Evolutionary conservation across 2,113 vertebrate genomes (phyloP).

Genomic region (Tragulus kanchil): DNA sequence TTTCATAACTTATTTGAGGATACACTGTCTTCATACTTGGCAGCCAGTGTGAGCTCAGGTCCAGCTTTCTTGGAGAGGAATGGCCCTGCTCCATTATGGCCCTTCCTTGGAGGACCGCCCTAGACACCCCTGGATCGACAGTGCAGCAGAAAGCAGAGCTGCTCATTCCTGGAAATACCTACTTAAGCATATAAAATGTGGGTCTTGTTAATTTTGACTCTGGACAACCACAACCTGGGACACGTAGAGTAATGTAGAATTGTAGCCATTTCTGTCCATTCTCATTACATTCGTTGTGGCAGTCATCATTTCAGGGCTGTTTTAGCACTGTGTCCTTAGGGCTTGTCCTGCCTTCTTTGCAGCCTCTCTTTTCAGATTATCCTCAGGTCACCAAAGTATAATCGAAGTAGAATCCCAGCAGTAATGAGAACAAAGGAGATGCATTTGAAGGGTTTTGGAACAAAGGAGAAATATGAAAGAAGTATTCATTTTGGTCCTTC

Average conservation of each 20-base stretch:
- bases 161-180: conserved; percentile 3
- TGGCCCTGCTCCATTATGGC: neutral
- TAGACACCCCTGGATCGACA: neutral
- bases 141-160: neutral
- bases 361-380: neutral
- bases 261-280: conserved; percentile 14
- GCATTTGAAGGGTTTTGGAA: neutral
- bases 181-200: neutral
- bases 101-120: neutral
- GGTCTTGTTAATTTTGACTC: conserved; percentile 1
- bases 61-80: neutral
- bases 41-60: neutral
- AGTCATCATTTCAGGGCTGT: neutral
- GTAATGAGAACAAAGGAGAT: neutral
- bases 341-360: neutral
- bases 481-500: neutral
- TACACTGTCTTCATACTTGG: neutral
- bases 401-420: neutral
- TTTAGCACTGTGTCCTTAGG: neutral
- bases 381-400: neutral
- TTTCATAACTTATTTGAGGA: conserved; percentile 17
- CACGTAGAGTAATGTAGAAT: neutral
- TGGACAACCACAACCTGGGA: neutral
- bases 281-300: neutral
- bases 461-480: neutral